Percentiles rank a stretch among this genome's conserved stretches.
phyloP scores from a whole-genome alignment of 2,113 vertebrate species.

The Natator depressus region DNA sequence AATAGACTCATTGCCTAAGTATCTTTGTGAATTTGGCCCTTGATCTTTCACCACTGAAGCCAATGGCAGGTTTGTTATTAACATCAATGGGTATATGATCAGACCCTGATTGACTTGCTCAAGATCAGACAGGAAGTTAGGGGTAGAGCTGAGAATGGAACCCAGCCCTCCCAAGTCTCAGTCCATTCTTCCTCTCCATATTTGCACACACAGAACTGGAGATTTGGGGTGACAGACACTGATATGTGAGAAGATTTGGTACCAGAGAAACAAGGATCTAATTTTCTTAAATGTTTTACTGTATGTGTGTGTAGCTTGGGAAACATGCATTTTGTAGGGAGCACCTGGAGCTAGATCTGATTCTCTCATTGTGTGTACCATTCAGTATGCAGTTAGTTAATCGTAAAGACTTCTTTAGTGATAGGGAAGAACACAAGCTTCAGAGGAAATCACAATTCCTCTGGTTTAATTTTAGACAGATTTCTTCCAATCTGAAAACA shows the following conservation, averaged over 20 bases:
- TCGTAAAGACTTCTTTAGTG: neutral
- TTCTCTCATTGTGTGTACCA: neutral
- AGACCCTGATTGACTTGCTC: neutral
- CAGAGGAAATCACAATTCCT: neutral
- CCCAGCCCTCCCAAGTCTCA: rapidly evolving
- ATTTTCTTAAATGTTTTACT: neutral
- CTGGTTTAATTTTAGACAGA: neutral
- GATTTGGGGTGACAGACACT: neutral
- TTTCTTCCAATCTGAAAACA: neutral
- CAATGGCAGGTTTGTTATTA: neutral
- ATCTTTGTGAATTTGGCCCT: neutral
- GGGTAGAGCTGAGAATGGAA: neutral
- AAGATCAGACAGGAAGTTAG: neutral
- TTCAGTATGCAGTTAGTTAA: neutral
- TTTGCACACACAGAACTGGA: neutral
- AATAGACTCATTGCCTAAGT: neutral
- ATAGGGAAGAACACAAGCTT: neutral
- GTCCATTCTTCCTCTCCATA: neutral
- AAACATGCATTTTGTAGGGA: neutral
- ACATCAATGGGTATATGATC: neutral
- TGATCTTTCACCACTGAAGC: neutral
- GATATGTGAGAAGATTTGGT: neutral
- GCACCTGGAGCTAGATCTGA: neutral
- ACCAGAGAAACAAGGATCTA: neutral
- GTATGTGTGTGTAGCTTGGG: too few relatives aligned